A percentile compares a stretch with the other conserved stretches of the same genome.
These are phyloP conservation scores for Cylas formicarius DNA, from an alignment of 1,140 invertebrate species.

Conservation along the genomic window DNA sequence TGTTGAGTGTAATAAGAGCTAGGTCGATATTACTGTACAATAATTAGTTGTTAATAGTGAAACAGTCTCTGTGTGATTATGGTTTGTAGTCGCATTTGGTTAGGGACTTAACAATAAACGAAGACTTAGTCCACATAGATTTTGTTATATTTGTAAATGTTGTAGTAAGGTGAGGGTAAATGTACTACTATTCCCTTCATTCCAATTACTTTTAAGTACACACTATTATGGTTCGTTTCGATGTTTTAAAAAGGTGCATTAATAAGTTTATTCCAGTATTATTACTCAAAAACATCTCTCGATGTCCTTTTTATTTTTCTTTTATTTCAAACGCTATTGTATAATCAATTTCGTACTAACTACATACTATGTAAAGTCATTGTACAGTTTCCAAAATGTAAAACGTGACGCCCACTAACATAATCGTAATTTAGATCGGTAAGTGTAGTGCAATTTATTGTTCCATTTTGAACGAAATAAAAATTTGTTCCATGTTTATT, in stretches of 20 bases:
- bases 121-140: conserved; percentile 18
- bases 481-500: conserved; percentile 23
- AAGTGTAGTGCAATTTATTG: conserved; percentile 32
- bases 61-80: too few relatives aligned
- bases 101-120: conserved; percentile 4
- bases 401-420: conserved; percentile 23
- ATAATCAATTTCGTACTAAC: conserved; percentile 27
- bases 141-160: conserved; percentile 20
- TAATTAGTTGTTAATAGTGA: conserved; percentile 23
- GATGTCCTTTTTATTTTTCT: conserved; percentile 18
- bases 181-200: conserved; percentile 28
- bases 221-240: conserved; percentile 19
- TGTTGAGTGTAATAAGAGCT: conserved; percentile 16
- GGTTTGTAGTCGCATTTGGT: not conserved
- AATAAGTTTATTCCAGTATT: conserved; percentile 32
- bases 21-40: conserved; percentile 28
- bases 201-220: conserved; percentile 31
- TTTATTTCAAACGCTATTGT: conserved; percentile 21
- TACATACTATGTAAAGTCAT: conserved; percentile 23
- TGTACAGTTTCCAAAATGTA: conserved; percentile 22
- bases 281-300: conserved; percentile 19
- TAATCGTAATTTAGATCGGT: conserved; percentile 27
- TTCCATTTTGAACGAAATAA: conserved; percentile 31
- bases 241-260: conserved; percentile 22
- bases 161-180: conserved; percentile 27